Conservation (phyloP, 1,140 invertebrate species). For the Orchesella cincta region DNA sequence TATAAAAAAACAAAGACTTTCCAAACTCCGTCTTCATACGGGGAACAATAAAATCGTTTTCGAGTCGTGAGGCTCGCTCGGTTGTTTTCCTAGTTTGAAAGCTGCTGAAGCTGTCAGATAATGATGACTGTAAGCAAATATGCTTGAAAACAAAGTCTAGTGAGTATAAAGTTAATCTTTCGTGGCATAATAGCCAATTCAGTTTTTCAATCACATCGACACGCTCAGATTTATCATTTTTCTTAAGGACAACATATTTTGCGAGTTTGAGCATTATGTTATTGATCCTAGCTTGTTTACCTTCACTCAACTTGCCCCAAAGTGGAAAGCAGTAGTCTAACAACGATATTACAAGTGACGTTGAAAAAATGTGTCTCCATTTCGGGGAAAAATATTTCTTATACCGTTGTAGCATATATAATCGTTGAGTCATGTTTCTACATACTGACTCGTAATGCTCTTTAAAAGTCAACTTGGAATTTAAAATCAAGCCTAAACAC, state of each 20-base stretch:
- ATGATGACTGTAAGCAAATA: background rate
- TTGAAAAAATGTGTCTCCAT: conserved; percentile 4
- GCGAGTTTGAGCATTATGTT: background rate
- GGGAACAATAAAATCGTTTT: background rate
- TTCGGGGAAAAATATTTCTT: background rate
- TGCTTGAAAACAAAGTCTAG: background rate
- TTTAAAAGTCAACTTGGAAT: background rate
- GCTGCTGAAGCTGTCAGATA: background rate
- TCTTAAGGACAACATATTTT: background rate
- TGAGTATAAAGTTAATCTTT: background rate
- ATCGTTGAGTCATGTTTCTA: background rate
- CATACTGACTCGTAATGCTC: background rate
- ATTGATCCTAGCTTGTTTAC: background rate
- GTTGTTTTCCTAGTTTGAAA: background rate
- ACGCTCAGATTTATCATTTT: background rate
- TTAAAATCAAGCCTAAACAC: background rate
- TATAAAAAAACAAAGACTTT: background rate
- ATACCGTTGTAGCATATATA: background rate
- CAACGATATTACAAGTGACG: background rate
- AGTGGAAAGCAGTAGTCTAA: conserved; percentile 3
- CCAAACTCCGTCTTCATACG: background rate
- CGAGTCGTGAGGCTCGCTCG: background rate
- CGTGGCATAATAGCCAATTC: background rate
- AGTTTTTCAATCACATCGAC: background rate
- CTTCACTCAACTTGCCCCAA: background rate